These are phyloP conservation scores for Sitophilus oryzae DNA, from an alignment of 1,140 invertebrate genomes.

Conservation along the genomic window DNA sequence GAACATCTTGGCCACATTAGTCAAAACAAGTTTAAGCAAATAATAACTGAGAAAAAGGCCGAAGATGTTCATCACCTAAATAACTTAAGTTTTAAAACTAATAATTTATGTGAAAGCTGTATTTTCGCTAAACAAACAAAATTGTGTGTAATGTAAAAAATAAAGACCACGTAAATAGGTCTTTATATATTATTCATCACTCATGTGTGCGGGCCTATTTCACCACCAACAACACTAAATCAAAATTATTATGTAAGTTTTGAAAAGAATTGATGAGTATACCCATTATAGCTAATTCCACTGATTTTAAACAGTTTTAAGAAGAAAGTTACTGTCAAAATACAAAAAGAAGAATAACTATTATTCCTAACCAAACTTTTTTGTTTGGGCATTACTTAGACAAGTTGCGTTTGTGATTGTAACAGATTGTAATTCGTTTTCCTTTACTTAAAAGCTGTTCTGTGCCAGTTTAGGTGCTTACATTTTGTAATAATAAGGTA, in stretches of 20 bases:
- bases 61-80: slow-evolving; percentile 33
- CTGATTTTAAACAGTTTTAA: no score
- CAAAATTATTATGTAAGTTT: slow-evolving; percentile 42
- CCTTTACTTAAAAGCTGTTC: no score
- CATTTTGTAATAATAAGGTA: no score
- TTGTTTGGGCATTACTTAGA: no score
- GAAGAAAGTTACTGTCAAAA: no score
- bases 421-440: no score
- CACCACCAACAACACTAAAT: slow-evolving; percentile 34
- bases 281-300: slow-evolving; percentile 42
- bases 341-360: no score
- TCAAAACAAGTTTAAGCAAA: slow-evolving; percentile 15
- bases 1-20: slow-evolving; percentile 18
- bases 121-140: slow-evolving; percentile 45
- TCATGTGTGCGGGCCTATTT: slow-evolving; percentile 46
- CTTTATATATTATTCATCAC: slow-evolving; percentile 43
- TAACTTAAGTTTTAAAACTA: slow-evolving; percentile 27
- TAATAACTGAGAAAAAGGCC: slow-evolving; percentile 35
- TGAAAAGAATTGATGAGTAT: slow-evolving; percentile 40
- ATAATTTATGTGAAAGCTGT: slow-evolving; percentile 44
- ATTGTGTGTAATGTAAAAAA: slow-evolving; percentile 40
- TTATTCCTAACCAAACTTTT: no score
- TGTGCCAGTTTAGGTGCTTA: no score
- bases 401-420: no score
- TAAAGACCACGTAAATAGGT: slow-evolving; percentile 39